Base-by-base conservation (phyloP, 1,140 invertebrate genomes). In the Aphelenchoides fujianensis region DNA sequence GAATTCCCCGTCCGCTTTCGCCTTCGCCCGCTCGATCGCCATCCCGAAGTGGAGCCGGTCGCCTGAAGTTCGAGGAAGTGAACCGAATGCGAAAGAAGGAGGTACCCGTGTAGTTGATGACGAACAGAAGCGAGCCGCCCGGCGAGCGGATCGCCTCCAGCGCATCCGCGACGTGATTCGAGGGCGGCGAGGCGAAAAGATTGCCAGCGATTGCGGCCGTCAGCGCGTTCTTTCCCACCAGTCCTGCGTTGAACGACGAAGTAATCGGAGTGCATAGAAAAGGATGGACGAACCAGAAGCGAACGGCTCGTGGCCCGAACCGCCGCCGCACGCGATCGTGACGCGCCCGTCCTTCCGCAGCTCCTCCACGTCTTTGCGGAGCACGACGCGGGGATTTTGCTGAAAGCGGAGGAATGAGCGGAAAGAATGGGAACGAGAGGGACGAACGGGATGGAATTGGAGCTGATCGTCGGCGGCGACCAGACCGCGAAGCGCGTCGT, bases 51-150 rank as follows among this genome's bases (percentile, higher is more conserved):
- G 0, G 89, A 90, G 73, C 87, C 84, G 48, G 86, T 86, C 81
- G 86, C 19, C 92, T 92, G 86, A 93, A 93, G 84, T 93, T 93
- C 75, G n/a, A n/a, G n/a, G n/a, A 48, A 48, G 23, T 48, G 41
- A 12, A 48, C 23, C 41, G 41, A 48, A 48, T 23, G 12, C 23
- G 12, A 48, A 48, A 48, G 23, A 48, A 48, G 12, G 23, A n/a
- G n/a, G 93, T 92, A 0, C 92, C 92, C 3, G 92, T 94, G 82
- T 94, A 94, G 86, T 94, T 94, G 9, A 90, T 90, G 5, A 92
- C 88, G n/a, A 92, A 86, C 0, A 92, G 87, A 2, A 93, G 78
- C 61, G 90, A 88, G 28, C 91, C 92, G 72, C 12, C 63, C 23
- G 16, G 16, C 12, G 16, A 12, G 28, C 53, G 63, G 53, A 35